These are phyloP conservation scores for Phalacrocorax pelagicus DNA, from an alignment of 2,113 vertebrate genomes.

Conservation along the genomic window DNA sequence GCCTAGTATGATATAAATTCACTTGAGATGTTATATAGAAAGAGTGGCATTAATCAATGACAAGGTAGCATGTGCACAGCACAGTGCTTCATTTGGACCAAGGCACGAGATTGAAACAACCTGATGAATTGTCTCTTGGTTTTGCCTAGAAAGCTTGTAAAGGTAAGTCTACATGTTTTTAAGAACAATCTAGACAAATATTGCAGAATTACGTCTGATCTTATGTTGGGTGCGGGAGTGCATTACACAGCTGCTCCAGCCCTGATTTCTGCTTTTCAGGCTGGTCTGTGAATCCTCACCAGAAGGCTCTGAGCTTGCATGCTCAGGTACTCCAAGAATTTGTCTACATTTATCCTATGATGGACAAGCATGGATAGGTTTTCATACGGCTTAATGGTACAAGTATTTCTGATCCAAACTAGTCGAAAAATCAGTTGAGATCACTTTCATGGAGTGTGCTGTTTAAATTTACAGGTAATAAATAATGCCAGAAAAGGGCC, in stretches of 20 bases:
- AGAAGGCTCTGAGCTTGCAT: neutral
- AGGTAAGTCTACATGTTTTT: neutral
- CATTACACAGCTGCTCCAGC: accelerated
- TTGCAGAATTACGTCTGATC: neutral
- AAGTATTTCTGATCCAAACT: neutral
- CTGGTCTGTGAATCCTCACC: neutral
- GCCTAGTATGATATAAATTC: neutral
- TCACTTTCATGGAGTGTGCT: neutral
- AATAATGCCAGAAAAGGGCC: neutral
- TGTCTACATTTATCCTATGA: neutral
- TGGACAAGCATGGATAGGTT: neutral
- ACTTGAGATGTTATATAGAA: neutral
- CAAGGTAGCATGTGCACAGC: neutral
- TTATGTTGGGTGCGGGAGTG: neutral
- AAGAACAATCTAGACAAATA: neutral
- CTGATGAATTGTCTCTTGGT: neutral
- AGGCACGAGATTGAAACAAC: neutral
- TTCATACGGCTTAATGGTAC: neutral
- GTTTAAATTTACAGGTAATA: neutral
- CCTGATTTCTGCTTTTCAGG: neutral
- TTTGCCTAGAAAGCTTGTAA: neutral
- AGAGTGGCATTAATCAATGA: neutral
- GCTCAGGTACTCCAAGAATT: neutral
- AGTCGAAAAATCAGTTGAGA: neutral
- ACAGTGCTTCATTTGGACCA: neutral